Base-by-base conservation (phyloP, 2,797 vertebrate species). In the Onychomys torridus region DNA sequence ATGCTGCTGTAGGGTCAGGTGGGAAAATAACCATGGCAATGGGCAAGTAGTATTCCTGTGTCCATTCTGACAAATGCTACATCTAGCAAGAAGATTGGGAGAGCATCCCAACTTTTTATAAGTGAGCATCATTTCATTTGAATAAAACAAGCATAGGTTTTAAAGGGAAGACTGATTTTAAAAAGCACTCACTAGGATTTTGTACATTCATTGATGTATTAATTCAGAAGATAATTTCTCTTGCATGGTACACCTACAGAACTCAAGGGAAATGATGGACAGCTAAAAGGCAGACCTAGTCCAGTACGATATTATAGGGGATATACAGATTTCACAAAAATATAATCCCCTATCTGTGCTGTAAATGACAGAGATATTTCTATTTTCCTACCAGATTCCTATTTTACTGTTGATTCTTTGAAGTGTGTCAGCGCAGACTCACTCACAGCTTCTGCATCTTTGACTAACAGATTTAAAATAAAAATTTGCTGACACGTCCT, bases 401-500 rank as follows among this genome's bases (percentile, higher is more conserved):
- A 93, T 97, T 73, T 96, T 32, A 96, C 96, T 96, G 88, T 96
- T 92, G 94, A 98, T 96, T 97, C 97, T 96, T 96, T 98, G 77
- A 87, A 95, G 65, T 34, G 65, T 77, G 83, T 89, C 84, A 89
- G 89, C 57, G 86, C 82, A 96, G 59, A 96, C 88, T 61, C 89
- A 92, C 71, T 85, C 71, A 57, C 90, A 95, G 0, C 0, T 83
- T 98, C 93, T 96, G 97, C 86, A 75, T 81, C 67, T 97, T 95
- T 96, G 65, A 96, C 92, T 97, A 94, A 96, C 57, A 93, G 96
- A 97, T 98, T 94, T 97, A 91, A 94, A 97, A 96, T 95, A 98
- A 98, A 97, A 97, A 96, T 92, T 94, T 95, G 95, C 88, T 97
- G 95, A 87, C 95, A 97, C 95, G 97, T 98, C 93, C 96, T 92